A percentile compares a stretch with the other conserved stretches of the same genome.
These are phyloP conservation scores for Hydrozoanthus tunicans DNA, from an alignment of 64 coral and sea anemone species.

Conservation along the genomic window DNA sequence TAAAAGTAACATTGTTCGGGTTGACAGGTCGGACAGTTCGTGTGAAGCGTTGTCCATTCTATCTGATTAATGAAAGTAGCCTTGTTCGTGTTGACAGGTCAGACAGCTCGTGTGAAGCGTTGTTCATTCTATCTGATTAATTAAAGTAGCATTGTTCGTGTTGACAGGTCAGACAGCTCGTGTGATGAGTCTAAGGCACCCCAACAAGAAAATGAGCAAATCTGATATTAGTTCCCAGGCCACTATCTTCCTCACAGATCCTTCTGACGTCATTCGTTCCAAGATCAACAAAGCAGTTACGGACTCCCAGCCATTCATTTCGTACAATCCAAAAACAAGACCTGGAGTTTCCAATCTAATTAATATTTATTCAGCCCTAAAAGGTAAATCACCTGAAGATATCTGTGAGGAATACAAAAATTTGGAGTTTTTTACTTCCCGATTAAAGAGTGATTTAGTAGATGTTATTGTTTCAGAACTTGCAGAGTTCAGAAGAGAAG, in stretches of 20 bases:
- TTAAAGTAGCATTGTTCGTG: not conserved
- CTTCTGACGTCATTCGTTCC: slow-evolving; percentile 51
- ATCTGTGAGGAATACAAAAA: slow-evolving; percentile 72
- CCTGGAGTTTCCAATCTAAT: slow-evolving; percentile 84
- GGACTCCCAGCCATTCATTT: slow-evolving; percentile 80
- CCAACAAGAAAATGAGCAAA: slow-evolving; percentile 89
- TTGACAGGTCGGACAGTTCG: too few species aligned
- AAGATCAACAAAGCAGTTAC: slow-evolving; percentile 86
- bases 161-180: slow-evolving; percentile 60
- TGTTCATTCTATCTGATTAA: not conserved
- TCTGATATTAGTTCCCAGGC: slow-evolving; percentile 68
- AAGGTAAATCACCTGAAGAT: slow-evolving; percentile 25
- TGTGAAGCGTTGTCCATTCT: not conserved
- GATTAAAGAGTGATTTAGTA: slow-evolving; percentile 69
- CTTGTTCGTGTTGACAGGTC: too few species aligned
- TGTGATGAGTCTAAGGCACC: slow-evolving; percentile 84
- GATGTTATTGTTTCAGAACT: slow-evolving; percentile 66
- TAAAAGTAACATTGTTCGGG: too few species aligned
- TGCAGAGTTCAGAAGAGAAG: slow-evolving; percentile 33
- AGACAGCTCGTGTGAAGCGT: too few species aligned
- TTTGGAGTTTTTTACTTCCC: slow-evolving; percentile 58
- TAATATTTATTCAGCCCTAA: slow-evolving; percentile 75
- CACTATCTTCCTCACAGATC: slow-evolving; percentile 68
- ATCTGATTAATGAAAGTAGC: not conserved
- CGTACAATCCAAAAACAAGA: slow-evolving; percentile 69